Evolutionary conservation across 2,888 invertebrate species (phyloP), one percentile per base, ranked within the genome.

Genomic region (Dasysyrphus albostriatus): DNA sequence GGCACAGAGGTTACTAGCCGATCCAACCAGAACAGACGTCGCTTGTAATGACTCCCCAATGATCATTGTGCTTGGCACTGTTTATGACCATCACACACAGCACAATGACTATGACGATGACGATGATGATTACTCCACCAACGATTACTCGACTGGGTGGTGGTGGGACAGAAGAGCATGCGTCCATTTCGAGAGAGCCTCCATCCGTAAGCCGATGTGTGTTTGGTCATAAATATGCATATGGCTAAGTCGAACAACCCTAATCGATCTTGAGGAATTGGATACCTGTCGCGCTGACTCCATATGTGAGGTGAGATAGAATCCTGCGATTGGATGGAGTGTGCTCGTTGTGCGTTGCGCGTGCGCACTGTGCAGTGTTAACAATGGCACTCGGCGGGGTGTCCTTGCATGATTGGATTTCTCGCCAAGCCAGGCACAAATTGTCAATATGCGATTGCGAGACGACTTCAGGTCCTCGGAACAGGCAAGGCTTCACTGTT

Each of bases 261-360:
- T 87, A 87, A 87, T 87, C 87, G 87, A 87, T 87, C 87, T 87
- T 83, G 10, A 75, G 87, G 75, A 87, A 87, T 87, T 87, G 87
- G 87, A 87, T 87, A 87, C 87, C 87, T 87, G 87, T 87, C 87
- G 87, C 78, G 87, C 74, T 42, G 73, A 87, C 78, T 83, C 77
- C 70, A 75, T 83, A 70, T 78, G 83, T 65, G 39, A 78, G 74
- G 87, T 82, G 83, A 82, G 87, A 83, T 78, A 37, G 78, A 74
- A 75, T 87, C 51, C 78, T 58, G 58, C 51, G 87, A 87, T 78
- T 70, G 74, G 67, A 67, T 47, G 69, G 77, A 76, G 87, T 78
- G 85, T 87, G 85, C 85, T 82, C 82, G 82, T 87, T 63, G 63
- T 82, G 87, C 87, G 78, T 87, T 67, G 67, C 87, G 87, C 87